Evolutionary conservation across 2,888 invertebrate species (phyloP).

Genomic region (Ophioninae sp.): DNA sequence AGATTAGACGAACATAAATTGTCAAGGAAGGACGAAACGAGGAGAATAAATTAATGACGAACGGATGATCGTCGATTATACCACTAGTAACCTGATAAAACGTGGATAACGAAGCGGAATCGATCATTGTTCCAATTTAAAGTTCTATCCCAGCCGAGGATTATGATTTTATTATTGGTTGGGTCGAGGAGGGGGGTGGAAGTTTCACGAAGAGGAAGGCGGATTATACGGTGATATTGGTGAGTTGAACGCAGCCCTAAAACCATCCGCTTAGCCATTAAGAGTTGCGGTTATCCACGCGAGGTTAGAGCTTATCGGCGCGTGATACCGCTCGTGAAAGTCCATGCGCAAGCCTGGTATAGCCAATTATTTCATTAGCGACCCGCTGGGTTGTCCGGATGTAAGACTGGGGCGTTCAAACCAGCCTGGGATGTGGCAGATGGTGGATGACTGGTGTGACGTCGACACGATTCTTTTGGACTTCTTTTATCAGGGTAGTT

Average conservation of each 20-base stretch:
- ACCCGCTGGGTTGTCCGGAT: not conserved
- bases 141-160: conserved; percentile 43
- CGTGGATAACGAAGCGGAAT: conserved; percentile 43
- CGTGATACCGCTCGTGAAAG: conserved; percentile 35
- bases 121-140: conserved; percentile 34
- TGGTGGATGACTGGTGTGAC: not conserved
- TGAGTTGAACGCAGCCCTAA: conserved; percentile 9
- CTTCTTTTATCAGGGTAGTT: too few relatives aligned
- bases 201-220: conserved; percentile 32
- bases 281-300: conserved; percentile 61
- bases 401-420: not conserved
- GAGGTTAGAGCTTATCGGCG: conserved; percentile 51
- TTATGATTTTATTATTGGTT: conserved; percentile 47
- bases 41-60: conserved; percentile 2
- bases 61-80: conserved; percentile 6
- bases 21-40: conserved; percentile 5
- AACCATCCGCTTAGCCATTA: conserved; percentile 49
- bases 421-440: not conserved
- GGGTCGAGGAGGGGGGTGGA: conserved; percentile 46
- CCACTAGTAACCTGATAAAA: conserved; percentile 7
- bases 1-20: conserved; percentile 6
- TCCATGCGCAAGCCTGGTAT: conserved; percentile 21
- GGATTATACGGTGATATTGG: conserved; percentile 2
- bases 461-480: too few relatives aligned
- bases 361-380: conserved; percentile 48